phyloP scores from a whole-genome alignment of 2,113 vertebrate species.

The Tetrao urogallus region DNA sequence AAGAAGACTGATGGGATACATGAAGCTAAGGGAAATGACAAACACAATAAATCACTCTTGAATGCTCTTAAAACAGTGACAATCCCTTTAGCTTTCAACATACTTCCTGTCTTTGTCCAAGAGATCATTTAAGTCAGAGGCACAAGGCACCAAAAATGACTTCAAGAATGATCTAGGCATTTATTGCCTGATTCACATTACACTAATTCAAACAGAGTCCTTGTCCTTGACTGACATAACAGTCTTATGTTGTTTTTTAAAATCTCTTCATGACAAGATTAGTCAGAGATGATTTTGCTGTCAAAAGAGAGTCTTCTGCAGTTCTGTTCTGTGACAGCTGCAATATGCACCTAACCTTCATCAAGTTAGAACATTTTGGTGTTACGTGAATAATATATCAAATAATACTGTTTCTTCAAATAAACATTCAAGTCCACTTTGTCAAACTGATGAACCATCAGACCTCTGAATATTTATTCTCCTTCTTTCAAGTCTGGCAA shows the following conservation, averaged over 20 bases:
- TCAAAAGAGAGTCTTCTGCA: constrained; percentile 35
- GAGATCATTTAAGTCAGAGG: background rate
- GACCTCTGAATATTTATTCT: background rate
- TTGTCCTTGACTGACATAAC: constrained; percentile 39
- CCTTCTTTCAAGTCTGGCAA: background rate
- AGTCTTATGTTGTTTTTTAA: background rate
- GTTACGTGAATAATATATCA: constrained; percentile 3
- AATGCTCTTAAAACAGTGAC: background rate
- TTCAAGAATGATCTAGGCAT: constrained; percentile 23
- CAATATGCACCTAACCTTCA: constrained; percentile 50
- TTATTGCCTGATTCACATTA: background rate
- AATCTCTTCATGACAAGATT: constrained; percentile 5
- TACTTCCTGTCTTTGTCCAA: background rate
- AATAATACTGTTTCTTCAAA: constrained; percentile 5
- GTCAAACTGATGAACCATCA: background rate
- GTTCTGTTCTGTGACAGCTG: constrained; percentile 42
- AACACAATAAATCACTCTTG: constrained; percentile 1
- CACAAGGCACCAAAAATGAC: background rate
- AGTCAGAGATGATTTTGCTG: constrained; percentile 63
- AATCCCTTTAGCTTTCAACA: background rate
- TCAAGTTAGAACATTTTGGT: background rate
- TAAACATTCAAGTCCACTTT: background rate
- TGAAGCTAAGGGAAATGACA: background rate
- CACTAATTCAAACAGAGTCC: background rate
- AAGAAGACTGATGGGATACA: constrained; percentile 29